Base-by-base conservation (phyloP, 2,797 vertebrate species). In the Melanogrammus aeglefinus region DNA sequence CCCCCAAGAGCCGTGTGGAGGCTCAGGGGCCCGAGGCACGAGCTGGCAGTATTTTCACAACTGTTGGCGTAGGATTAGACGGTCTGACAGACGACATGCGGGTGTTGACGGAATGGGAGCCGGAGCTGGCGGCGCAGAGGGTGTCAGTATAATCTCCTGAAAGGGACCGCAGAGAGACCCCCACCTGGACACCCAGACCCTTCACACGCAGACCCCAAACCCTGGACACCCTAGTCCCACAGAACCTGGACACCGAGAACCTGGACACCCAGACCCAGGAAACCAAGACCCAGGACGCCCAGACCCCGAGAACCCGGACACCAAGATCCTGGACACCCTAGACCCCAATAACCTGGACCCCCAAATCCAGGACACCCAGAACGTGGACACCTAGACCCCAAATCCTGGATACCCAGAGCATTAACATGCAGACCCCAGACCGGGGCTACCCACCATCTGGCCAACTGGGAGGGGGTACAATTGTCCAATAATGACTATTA, bases 31-130 rank as follows among this genome's bases (percentile, higher is more conserved):
- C 79, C 35, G 80, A 81, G 31, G 78, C 27, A 81, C 82, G 47
- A 80, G 73, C 47, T 74, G 3, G 83, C 29, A 81, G 76, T 91
- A 88, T 92, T 93, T 92, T 90, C 84, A 86, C 92, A 92, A 90
- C 90, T 91, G 90, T 88, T 81, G 75, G 76, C 83, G 80, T 82
- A 76, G 91, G 90, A 91, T 91, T 91, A 91, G 86, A 79, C 81
- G 89, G 88, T 91, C 87, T 91, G 90, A 91, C 88, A 84, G 86
- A 84, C 76, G 81, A 82, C 86, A 78, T 78, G 80, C 73, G 76
- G 85, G 84, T 86, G 86, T 80, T 89, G 89, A 91, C 81, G 83
- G 84, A 92, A 88, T 84, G 86, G 69, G 6, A 82, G 66, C 83
- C 90, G 75, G 88, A 88, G 82, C 81, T 83, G 83, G 86, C 82